A percentile compares a stretch with the other conserved stretches of the same genome.
These are phyloP conservation scores for Apostichopus parvimensis DNA, from an alignment of 35 echinoderm and acorn worm genomes.

Conservation along the genomic window DNA sequence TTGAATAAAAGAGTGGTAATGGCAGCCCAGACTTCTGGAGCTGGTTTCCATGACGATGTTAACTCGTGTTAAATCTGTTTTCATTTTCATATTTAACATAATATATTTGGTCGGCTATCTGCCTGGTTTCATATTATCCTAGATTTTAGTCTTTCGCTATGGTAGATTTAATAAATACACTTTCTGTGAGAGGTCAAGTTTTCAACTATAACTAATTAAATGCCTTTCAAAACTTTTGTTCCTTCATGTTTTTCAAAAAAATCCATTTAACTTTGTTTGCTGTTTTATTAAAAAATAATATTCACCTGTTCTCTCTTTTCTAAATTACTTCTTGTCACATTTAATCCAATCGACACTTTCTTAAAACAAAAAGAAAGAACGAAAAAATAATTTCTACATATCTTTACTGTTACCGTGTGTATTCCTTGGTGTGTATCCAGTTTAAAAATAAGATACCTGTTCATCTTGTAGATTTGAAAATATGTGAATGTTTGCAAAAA, in stretches of 20 bases:
- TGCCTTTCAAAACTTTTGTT: not conserved
- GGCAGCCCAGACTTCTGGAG: not conserved
- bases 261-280: not conserved
- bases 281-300: not conserved
- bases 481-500: not conserved
- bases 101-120: not conserved
- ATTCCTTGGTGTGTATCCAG: constrained; percentile 1
- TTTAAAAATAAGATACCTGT: not conserved
- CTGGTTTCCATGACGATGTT: not conserved
- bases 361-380: not conserved
- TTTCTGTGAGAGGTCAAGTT: not conserved
- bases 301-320: not conserved
- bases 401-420: not conserved
- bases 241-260: not conserved
- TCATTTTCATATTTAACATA: not conserved
- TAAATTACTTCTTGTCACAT: not conserved
- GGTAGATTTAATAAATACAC: not conserved
- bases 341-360: not conserved
- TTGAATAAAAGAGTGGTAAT: not conserved
- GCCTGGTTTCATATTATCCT: not conserved
- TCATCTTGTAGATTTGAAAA: not conserved
- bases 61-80: not conserved
- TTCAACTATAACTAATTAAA: not conserved
- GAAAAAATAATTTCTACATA: not conserved
- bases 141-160: constrained; percentile 12